Percentiles rank a stretch among this genome's conserved stretches.
Evolutionary conservation across 2,888 invertebrate species (phyloP).

Genomic region (Sinhomidia bicolor): DNA sequence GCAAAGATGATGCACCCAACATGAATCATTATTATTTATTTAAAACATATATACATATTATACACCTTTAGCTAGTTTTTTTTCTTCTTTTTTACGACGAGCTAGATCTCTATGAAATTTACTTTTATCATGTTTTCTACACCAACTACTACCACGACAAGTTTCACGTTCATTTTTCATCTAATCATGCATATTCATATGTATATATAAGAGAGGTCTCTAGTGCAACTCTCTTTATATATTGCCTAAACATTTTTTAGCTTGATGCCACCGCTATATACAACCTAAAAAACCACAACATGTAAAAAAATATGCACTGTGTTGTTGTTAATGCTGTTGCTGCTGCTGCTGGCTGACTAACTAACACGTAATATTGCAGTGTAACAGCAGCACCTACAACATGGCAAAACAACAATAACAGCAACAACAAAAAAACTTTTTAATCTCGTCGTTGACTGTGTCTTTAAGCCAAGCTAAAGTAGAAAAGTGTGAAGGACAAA

Average conservation of each 20-base stretch:
- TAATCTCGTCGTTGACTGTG: slow-evolving; percentile 37
- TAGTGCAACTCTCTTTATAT: not conserved
- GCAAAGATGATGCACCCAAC: slow-evolving; percentile 27
- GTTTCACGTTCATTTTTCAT: slow-evolving; percentile 52
- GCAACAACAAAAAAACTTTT: slow-evolving; percentile 18
- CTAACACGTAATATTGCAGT: slow-evolving; percentile 1
- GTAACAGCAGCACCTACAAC: not conserved
- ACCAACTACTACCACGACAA: slow-evolving; percentile 36
- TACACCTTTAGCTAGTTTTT: slow-evolving; percentile 21
- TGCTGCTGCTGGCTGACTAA: too few species aligned
- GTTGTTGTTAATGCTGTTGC: not conserved
- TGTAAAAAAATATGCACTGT: not conserved
- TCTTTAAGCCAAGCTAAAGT: slow-evolving; percentile 51
- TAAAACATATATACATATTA: not conserved
- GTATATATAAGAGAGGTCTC: not conserved
- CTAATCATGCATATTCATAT: slow-evolving; percentile 46
- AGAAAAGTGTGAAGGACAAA: slow-evolving; percentile 60
- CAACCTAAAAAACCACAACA: not conserved
- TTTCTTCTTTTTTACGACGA: not conserved
- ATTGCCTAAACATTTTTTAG: not conserved
- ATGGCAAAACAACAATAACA: not conserved
- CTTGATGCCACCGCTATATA: not conserved
- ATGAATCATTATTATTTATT: slow-evolving; percentile 26
- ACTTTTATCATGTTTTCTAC: slow-evolving; percentile 25
- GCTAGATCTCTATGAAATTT: slow-evolving; percentile 24